A percentile compares a stretch with the other conserved stretches of the same genome.
phyloP scores from a whole-genome alignment of 2,113 vertebrate genomes.

The Mormyrus iriodes region DNA sequence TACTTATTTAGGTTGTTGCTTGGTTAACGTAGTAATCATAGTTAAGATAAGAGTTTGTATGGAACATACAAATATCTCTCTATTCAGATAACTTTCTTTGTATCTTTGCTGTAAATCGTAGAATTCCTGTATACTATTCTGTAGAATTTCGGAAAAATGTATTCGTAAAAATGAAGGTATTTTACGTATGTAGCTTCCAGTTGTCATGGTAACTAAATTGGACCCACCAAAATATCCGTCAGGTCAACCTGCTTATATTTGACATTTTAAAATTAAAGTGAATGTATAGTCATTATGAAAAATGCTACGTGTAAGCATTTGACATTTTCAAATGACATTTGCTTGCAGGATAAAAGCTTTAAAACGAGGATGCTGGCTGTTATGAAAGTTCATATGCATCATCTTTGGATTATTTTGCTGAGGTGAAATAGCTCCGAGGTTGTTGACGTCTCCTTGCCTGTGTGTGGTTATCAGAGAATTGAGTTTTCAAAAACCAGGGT shows the following conservation, averaged over 20 bases:
- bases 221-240: background rate
- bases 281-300: background rate
- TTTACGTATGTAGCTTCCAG: background rate
- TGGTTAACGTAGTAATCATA: background rate
- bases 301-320: background rate
- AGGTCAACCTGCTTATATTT: background rate
- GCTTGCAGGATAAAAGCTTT: constrained; percentile 4
- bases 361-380: background rate
- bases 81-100: background rate
- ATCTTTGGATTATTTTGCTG: background rate
- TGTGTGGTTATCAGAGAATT: background rate
- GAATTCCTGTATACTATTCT: background rate
- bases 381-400: background rate
- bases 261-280: background rate
- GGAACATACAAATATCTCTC: background rate
- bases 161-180: background rate
- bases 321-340: background rate
- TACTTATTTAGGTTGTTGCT: background rate
- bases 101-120: background rate
- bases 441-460: background rate
- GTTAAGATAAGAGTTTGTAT: background rate
- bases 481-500: background rate
- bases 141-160: background rate
- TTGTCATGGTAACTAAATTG: background rate
- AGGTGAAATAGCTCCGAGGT: background rate